Evolutionary conservation across 1,140 invertebrate genomes (phyloP), one percentile per base, ranked within the genome.

Genomic region (Aplysia californica): DNA sequence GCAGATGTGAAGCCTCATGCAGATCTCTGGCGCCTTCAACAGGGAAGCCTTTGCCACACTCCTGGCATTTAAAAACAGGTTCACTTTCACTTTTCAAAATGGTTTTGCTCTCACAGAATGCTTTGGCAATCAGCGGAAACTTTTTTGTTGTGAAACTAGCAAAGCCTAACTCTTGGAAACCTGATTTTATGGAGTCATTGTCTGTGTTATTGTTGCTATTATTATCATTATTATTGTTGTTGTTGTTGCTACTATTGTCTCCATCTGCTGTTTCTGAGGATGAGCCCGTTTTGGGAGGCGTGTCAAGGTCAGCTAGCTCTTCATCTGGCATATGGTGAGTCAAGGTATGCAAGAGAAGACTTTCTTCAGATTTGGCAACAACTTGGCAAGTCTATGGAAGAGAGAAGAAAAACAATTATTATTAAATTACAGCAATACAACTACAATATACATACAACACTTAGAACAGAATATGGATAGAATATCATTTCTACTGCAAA

Each of bases 91-190:
- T n/a, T n/a, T n/a, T n/a, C n/a, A n/a, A n/a, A n/a, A n/a, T n/a
- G n/a, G 93, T 76, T 70, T 92, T 93, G 58, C 93, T 90, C 82
- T 95, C 95, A 88, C 94, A 95, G 55, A 93, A 91, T 15, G 92
- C 91, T 74, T 93, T 92, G 0, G 94, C 93, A 61, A 96, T 95
- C 41, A 94, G 90, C 0, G 95, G 92, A 83, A 95, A 95, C 85
- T 96, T 96, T 59, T 92, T 91, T 35, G 92, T 93, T 0, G 94
- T 94, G 82, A 95, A 96, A 83, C 96, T 94, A 0, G 94, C 92
- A 84, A 94, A 95, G 3, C 92, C 93, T n/a, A 95, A 87, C 87
- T 96, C 94, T 67, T 93, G 91, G 85, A 94, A 95, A 3, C 94
- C 94, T 0, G 68, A 35, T 3, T n/a, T 26, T 26, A 71, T 26